These are phyloP conservation scores for Neomonachus schauinslandi DNA, from an alignment of 2,113 vertebrate genomes.

Conservation along the genomic window DNA sequence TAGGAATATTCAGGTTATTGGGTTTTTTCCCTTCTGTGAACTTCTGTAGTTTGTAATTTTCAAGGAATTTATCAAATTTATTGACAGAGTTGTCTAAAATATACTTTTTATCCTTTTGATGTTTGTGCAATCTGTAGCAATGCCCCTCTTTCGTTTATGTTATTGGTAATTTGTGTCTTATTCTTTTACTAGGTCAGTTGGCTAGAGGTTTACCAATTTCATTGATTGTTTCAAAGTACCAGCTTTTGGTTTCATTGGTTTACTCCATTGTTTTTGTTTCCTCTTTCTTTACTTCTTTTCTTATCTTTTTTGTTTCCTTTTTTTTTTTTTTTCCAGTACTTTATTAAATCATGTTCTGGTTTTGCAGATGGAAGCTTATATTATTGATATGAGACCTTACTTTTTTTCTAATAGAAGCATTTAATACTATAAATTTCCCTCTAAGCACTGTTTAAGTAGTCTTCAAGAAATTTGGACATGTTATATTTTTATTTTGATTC, in stretches of 20 bases:
- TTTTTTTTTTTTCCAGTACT: not conserved
- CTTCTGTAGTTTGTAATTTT: not conserved
- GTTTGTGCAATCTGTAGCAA: not conserved
- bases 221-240: not conserved
- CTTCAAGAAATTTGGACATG: not conserved
- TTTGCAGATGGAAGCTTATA: not conserved
- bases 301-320: not conserved
- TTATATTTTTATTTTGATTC: not conserved
- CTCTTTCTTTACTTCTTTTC: not conserved
- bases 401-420: not conserved
- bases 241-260: conserved; percentile 11
- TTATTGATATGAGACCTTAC: not conserved
- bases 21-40: not conserved
- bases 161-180: not conserved
- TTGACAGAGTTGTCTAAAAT: not conserved
- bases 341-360: not conserved
- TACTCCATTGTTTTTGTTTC: not conserved
- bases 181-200: not conserved
- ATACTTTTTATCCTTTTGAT: not conserved
- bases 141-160: not conserved
- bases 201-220: not conserved
- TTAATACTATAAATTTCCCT: not conserved
- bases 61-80: conserved; percentile 18
- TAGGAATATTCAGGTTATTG: not conserved
- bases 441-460: not conserved